A percentile compares a stretch with the other conserved stretches of the same genome.
These are phyloP conservation scores for Pristionchus maxplancki DNA, from an alignment of 2,888 invertebrate genomes.

Conservation along the genomic window DNA sequence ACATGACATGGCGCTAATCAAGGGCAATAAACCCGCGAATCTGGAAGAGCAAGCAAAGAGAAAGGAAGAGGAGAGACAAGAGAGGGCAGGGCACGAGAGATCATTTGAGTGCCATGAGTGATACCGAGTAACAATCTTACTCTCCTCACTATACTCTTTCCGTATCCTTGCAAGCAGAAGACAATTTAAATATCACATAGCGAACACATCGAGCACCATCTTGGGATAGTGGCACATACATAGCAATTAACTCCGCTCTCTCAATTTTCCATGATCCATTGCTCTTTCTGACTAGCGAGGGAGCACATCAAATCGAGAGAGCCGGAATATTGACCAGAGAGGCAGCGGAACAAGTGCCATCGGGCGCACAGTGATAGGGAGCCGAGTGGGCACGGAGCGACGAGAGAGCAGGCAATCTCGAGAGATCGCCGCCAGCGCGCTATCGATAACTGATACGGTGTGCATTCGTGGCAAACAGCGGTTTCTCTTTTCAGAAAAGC, in stretches of 20 bases:
- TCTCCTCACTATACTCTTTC: no score
- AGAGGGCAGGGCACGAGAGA: not conserved
- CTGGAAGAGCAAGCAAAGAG: not conserved
- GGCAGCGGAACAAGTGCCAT: not conserved
- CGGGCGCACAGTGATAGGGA: not conserved
- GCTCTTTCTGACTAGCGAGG: not conserved
- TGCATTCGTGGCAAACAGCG: slow-evolving; percentile 35
- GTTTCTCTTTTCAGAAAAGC: no score
- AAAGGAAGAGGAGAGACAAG: not conserved
- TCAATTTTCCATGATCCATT: not conserved
- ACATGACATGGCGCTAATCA: slow-evolving; percentile 1
- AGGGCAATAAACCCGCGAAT: not conserved
- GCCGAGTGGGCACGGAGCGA: not conserved
- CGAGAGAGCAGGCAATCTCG: not conserved
- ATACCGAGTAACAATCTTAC: not conserved
- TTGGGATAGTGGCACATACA: no score
- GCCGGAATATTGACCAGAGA: not conserved
- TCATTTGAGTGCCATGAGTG: not conserved
- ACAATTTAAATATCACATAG: no score
- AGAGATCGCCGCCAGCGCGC: not conserved
- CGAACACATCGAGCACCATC: no score
- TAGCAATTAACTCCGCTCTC: not conserved
- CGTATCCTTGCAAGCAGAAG: no score
- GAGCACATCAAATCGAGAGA: not conserved
- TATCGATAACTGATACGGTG: slow-evolving; percentile 31